phyloP scores from a whole-genome alignment of 2,113 vertebrate species.

The Orycteropus afer region DNA sequence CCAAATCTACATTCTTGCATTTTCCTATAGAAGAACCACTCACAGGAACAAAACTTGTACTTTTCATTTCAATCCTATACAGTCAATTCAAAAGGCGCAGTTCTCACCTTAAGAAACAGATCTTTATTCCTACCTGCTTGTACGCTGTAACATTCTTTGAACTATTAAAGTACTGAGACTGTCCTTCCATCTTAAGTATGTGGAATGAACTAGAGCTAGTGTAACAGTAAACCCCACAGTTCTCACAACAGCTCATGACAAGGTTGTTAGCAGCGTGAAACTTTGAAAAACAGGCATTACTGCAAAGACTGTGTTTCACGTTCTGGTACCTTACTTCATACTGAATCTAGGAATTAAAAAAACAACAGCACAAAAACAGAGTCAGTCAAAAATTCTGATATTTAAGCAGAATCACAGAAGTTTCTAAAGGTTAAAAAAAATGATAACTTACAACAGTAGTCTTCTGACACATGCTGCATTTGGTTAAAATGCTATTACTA shows the following conservation, averaged over 20 bases:
- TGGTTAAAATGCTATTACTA: slow-evolving; percentile 86
- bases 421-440: background rate
- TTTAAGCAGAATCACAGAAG: slow-evolving; percentile 37
- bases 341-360: slow-evolving; percentile 86
- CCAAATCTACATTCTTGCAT: background rate
- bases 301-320: slow-evolving; percentile 91
- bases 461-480: slow-evolving; percentile 96
- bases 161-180: slow-evolving; percentile 90
- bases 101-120: background rate
- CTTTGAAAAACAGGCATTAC: slow-evolving; percentile 91
- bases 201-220: slow-evolving; percentile 87
- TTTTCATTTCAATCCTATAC: background rate
- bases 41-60: background rate
- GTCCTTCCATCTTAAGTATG: slow-evolving; percentile 58
- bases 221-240: slow-evolving; percentile 91
- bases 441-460: slow-evolving; percentile 87
- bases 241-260: slow-evolving; percentile 91
- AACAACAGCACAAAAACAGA: background rate
- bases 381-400: background rate
- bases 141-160: slow-evolving; percentile 84
- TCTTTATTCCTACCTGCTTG: slow-evolving; percentile 87
- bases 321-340: slow-evolving; percentile 94
- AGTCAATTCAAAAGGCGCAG: slow-evolving; percentile 28
- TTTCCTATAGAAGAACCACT: background rate
- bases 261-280: slow-evolving; percentile 93